phyloP scores from a whole-genome alignment of 2,888 invertebrate species.

The Brenthis daphne region DNA sequence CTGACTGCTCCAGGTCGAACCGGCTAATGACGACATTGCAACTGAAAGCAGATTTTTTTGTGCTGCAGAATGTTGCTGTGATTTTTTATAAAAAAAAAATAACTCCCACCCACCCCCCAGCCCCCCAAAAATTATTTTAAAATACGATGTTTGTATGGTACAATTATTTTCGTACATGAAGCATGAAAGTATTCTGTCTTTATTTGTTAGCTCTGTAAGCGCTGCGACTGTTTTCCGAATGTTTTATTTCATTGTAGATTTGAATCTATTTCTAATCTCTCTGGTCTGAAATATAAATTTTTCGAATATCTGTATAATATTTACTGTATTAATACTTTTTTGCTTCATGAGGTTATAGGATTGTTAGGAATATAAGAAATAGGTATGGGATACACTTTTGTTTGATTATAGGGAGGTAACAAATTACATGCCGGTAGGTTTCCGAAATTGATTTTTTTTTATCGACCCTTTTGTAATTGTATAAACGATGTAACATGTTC shows the following conservation, averaged over 20 bases:
- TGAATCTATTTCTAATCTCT: conserved; percentile 72
- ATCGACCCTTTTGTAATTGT: conserved; percentile 48
- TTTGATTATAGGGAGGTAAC: conserved; percentile 64
- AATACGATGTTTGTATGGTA: conserved; percentile 65
- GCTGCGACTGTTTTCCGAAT: conserved; percentile 49
- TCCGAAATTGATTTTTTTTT: conserved; percentile 51
- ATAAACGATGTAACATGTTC: conserved; percentile 32
- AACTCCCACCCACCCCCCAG: conserved; percentile 35
- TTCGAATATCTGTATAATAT: conserved; percentile 71
- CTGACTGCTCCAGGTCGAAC: conserved; percentile 63
- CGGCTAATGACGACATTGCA: conserved; percentile 57
- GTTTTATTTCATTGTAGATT: conserved; percentile 68
- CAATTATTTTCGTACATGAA: conserved; percentile 70
- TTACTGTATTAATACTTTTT: conserved; percentile 78
- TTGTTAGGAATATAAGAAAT: conserved; percentile 74
- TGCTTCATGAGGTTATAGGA: conserved; percentile 79
- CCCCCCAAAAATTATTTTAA: conserved; percentile 56
- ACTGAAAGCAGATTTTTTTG: conserved; percentile 70
- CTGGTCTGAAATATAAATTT: conserved; percentile 66
- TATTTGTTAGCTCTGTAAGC: conserved; percentile 39
- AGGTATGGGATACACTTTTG: conserved; percentile 71
- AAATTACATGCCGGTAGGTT: conserved; percentile 64
- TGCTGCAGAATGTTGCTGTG: conserved; percentile 70
- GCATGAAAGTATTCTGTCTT: conserved; percentile 75
- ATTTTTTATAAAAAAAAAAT: conserved; percentile 68